A percentile compares a stretch with the other conserved stretches of the same genome.
phyloP scores from a whole-genome alignment of 2,797 vertebrate species.

The Odontamblyopus lacepedii region DNA sequence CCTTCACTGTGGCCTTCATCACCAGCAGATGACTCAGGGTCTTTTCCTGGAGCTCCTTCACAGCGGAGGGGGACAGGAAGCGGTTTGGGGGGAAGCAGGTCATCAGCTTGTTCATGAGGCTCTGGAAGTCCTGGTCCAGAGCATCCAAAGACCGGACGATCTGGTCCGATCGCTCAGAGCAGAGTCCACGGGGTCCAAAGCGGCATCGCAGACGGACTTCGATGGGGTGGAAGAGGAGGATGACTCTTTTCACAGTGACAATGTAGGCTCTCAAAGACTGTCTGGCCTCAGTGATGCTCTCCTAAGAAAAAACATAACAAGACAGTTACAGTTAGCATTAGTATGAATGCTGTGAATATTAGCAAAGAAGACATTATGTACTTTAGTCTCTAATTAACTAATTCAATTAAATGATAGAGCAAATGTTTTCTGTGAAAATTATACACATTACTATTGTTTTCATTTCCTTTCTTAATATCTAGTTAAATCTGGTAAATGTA shows the following conservation, averaged over 20 bases:
- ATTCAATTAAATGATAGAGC: too few species aligned
- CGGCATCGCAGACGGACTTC: slow-evolving; percentile 65
- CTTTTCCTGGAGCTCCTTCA: slow-evolving; percentile 67
- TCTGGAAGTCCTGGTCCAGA: slow-evolving; percentile 77
- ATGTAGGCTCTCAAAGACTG: slow-evolving; percentile 61
- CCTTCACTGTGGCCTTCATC: slow-evolving; percentile 74
- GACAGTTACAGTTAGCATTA: slow-evolving; percentile 10
- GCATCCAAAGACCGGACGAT: slow-evolving; percentile 45
- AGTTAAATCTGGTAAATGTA: too few species aligned
- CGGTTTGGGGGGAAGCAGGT: slow-evolving; percentile 62
- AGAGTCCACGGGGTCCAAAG: slow-evolving; percentile 51
- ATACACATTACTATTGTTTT: too few species aligned
- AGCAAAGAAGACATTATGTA: too few species aligned
- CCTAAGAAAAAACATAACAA: slow-evolving; percentile 60
- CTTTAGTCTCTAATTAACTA: too few species aligned
- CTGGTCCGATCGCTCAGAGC: slow-evolving; percentile 60
- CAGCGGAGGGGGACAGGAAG: slow-evolving; percentile 62
- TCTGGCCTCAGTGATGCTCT: slow-evolving; percentile 55
- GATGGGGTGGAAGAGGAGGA: slow-evolving; percentile 58
- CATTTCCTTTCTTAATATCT: too few species aligned
- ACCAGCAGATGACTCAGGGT: slow-evolving; percentile 75
- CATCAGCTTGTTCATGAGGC: slow-evolving; percentile 69
- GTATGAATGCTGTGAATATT: too few species aligned
- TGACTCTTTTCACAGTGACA: slow-evolving; percentile 55
- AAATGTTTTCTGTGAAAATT: too few species aligned